Percentiles rank a stretch among this genome's conserved stretches.
phyloP scores from a whole-genome alignment of 2,888 invertebrate species.

The Spilarctia lutea region DNA sequence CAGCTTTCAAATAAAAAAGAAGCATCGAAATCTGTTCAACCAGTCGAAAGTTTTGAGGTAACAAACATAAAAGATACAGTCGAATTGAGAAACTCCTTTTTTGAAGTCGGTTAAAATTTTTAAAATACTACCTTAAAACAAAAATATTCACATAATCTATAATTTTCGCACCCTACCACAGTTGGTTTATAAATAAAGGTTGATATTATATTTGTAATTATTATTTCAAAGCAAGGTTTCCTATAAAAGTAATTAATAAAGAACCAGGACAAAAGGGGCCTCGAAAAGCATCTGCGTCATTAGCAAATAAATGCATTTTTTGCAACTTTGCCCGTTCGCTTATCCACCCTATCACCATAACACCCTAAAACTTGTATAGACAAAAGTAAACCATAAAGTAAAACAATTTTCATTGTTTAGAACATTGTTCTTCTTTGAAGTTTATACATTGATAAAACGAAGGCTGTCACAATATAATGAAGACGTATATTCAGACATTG shows the following conservation, averaged over 20 bases:
- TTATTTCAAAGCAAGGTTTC: neutral
- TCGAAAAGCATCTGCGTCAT: neutral
- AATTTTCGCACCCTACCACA: no score
- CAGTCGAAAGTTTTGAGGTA: no score
- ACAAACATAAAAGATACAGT: no score
- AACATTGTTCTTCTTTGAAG: neutral
- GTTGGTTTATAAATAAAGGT: neutral
- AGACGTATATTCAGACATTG: conserved; percentile 1
- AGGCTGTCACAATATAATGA: neutral
- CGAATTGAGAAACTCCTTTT: no score
- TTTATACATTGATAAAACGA: neutral
- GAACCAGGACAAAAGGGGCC: neutral
- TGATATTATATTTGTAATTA: neutral
- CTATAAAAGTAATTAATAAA: neutral
- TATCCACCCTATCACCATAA: neutral
- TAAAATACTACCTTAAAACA: no score
- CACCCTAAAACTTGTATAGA: neutral
- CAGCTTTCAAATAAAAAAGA: no score
- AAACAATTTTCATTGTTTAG: neutral
- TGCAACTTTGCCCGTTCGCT: neutral
- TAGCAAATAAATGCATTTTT: neutral
- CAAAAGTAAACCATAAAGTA: neutral
- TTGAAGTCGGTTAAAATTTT: no score
- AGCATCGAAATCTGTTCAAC: no score
- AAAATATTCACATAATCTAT: no score